phyloP scores from a whole-genome alignment of 2,113 vertebrate genomes.

The Sclerurus mexicanus region DNA sequence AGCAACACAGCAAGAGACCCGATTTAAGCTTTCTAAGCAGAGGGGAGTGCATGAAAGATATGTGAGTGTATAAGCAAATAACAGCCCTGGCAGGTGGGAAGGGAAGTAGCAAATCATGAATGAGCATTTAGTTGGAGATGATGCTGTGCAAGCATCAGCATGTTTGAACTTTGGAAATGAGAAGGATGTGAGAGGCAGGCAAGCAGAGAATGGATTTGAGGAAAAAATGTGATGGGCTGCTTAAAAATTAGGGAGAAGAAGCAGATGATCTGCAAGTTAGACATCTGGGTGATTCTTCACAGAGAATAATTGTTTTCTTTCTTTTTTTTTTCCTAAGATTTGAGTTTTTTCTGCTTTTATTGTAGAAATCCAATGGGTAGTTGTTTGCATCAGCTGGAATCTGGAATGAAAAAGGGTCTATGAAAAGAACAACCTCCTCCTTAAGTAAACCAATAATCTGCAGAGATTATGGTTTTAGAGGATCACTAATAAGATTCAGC shows the following conservation, averaged over 20 bases:
- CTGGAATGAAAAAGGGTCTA: neutral
- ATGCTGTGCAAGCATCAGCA: neutral
- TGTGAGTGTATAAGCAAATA: neutral
- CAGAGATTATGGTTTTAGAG: neutral
- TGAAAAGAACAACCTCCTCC: neutral
- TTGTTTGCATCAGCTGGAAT: neutral
- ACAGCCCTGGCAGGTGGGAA: constrained; percentile 8
- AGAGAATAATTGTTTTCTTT: neutral
- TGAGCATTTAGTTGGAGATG: neutral
- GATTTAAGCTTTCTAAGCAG: neutral
- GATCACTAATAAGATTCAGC: neutral
- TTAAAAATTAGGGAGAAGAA: neutral
- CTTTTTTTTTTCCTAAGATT: neutral
- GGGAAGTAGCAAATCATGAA: constrained; percentile 3
- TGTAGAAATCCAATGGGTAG: neutral
- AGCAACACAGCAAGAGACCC: neutral
- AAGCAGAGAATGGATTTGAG: neutral
- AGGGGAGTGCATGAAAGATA: neutral
- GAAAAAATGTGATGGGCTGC: neutral
- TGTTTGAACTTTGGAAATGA: constrained; percentile 3
- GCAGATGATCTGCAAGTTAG: neutral
- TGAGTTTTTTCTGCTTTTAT: neutral
- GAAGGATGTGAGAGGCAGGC: neutral
- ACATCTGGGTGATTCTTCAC: neutral
- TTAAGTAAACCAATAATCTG: neutral